Percentiles rank a stretch among this genome's conserved stretches.
Evolutionary conservation across 2,113 vertebrate species (phyloP).

Genomic region (Telmatochromis brachygnathus): DNA sequence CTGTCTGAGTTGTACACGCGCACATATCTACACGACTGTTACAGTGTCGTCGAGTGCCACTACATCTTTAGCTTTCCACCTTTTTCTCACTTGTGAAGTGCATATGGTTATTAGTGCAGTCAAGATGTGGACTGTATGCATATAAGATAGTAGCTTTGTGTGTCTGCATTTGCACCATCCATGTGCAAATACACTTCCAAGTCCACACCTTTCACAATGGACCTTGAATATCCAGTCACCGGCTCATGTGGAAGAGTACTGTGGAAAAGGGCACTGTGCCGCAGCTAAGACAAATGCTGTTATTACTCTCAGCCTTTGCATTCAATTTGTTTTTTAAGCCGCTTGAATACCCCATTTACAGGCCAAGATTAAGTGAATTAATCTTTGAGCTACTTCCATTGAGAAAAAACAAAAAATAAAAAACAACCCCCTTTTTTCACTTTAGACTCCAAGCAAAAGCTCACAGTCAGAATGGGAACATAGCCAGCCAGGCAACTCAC

Average conservation of each 20-base stretch:
- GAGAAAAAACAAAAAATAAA: not conserved
- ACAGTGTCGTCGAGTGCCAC: not conserved
- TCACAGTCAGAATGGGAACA: not conserved
- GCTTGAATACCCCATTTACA: constrained; percentile 64
- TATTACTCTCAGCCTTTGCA: constrained; percentile 64
- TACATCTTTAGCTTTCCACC: not conserved
- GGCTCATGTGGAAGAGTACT: constrained; percentile 43
- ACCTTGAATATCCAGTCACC: constrained; percentile 17
- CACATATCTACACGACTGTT: not conserved
- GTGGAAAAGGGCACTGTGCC: constrained; percentile 48
- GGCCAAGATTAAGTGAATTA: constrained; percentile 64
- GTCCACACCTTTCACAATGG: constrained; percentile 19
- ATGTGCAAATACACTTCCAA: not conserved
- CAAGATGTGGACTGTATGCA: not conserved
- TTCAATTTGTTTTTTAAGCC: constrained; percentile 67
- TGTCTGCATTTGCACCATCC: not conserved
- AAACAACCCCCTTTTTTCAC: constrained; percentile 5
- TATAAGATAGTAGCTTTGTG: not conserved
- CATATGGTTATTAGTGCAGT: not conserved
- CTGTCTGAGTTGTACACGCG: not conserved
- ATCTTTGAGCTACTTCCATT: constrained; percentile 51
- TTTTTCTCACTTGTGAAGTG: not conserved
- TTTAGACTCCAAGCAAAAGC: not conserved
- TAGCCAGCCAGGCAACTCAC: not conserved
- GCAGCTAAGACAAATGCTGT: constrained; percentile 62